A percentile compares a stretch with the other conserved stretches of the same genome.
Evolutionary conservation across 2,113 vertebrate species (phyloP).

Genomic region (Otocyon megalotis): DNA sequence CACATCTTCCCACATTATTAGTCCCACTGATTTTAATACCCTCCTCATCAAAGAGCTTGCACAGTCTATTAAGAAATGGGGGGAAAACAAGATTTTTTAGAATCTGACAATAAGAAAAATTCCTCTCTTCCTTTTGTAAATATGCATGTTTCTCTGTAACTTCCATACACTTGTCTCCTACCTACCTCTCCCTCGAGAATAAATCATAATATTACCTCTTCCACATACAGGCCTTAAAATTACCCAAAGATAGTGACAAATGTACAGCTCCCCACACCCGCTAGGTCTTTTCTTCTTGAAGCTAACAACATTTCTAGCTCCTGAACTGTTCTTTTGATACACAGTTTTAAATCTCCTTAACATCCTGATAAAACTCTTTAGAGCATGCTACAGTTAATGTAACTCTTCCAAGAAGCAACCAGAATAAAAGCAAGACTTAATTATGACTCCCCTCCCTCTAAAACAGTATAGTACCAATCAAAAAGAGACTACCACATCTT

Average conservation of each 20-base stretch:
- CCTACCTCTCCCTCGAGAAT: neutral
- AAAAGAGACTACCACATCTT: conserved; percentile 3
- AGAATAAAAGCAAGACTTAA: neutral
- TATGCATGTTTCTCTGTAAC: neutral
- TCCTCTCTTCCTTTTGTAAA: conserved; percentile 12
- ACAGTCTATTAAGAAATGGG: neutral
- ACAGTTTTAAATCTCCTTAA: neutral
- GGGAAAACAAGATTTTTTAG: neutral
- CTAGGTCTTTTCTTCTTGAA: neutral
- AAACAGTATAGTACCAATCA: neutral
- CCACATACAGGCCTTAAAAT: neutral
- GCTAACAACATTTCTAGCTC: neutral
- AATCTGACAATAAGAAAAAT: conserved; percentile 23
- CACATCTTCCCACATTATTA: neutral
- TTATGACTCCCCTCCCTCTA: neutral
- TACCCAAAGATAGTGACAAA: neutral
- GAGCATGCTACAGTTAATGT: neutral
- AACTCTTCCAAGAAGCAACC: neutral
- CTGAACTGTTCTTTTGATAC: neutral
- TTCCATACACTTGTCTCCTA: neutral
- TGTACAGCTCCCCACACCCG: neutral
- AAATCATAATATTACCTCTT: neutral
- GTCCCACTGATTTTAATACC: conserved; percentile 14
- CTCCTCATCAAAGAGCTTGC: conserved; percentile 10
- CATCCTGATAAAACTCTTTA: neutral